Evolutionary conservation across 2,888 invertebrate species (phyloP), one percentile per base, ranked within the genome.

Genomic region (Plebejus argus): DNA sequence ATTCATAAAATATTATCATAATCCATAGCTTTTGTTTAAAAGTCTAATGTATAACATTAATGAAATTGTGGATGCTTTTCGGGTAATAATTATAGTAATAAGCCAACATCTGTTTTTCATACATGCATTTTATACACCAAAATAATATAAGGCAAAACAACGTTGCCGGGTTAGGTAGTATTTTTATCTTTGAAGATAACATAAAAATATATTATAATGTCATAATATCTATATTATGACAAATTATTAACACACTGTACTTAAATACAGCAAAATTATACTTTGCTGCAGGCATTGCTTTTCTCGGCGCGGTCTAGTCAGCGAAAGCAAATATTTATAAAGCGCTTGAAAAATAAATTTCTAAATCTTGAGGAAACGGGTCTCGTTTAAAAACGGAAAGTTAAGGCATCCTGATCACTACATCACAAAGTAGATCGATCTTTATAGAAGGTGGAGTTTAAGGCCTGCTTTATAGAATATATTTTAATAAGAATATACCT

Each of bases 281-380:
- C 12, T 66, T 28, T 15, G 28, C 23, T 66, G 15, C 28, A 15
- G 15, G 23, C 1, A 28, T 4, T 66, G 28, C 58, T 58, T 66
- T 33, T 2, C 61, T 28, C 66, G 15, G 28, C 28, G 15, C 28
- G 28, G 28, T 66, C 66, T 61, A 28, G 66, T 66, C 66, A 28
- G 66, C 12, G 15, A 66, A 66, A 33, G 28, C 66, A 5, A 66
- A 66, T 66, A 28, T 66, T 66, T 66, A 33, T 28, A 12, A 12
- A 33, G 66, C 28, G 28, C 66, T 66, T 66, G 28, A 28, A 66
- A 66, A 66, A 33, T 66, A 66, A 18, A 66, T 66, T 66, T 33
- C 28, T 18, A 20, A 15, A 23, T 28, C 66, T 20, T 18, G 66
- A 66, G 66, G 23, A 66, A 66, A 18, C 28, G 12, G 6, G 6